Evolutionary conservation across 2,797 vertebrate genomes (phyloP).

Genomic region (Molossus molossus): DNA sequence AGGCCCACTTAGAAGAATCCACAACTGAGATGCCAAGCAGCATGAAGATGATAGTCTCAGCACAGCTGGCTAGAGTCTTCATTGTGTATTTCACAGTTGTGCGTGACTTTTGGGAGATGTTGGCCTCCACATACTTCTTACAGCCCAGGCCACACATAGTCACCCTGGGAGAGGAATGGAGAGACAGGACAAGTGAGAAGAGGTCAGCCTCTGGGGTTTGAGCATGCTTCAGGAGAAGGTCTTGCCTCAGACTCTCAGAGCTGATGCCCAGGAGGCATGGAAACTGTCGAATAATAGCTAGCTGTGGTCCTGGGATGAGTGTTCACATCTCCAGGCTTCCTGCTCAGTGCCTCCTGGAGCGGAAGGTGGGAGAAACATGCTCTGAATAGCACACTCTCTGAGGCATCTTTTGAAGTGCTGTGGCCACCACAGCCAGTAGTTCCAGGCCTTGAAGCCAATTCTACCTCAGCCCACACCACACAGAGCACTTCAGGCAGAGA

Average conservation of each 20-base stretch:
- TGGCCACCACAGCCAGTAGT: not conserved
- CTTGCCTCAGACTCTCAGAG: conserved; percentile 46
- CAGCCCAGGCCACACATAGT: conserved; percentile 98
- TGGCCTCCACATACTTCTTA: conserved; percentile 98
- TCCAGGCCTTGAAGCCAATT: not conserved
- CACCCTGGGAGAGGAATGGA: conserved; percentile 90
- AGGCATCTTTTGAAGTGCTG: conserved; percentile 21
- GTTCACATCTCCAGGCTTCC: not conserved
- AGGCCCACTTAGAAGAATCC: conserved; percentile 98
- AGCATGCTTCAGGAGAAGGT: not conserved
- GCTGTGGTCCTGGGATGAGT: not conserved
- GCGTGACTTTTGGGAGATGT: conserved; percentile 98
- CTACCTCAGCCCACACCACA: not conserved
- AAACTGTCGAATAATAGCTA: not conserved
- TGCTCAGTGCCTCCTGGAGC: not conserved
- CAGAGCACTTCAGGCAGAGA: not conserved
- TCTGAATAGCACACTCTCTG: conserved; percentile 24
- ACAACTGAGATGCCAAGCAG: conserved; percentile 97
- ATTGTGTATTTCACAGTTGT: conserved; percentile 98
- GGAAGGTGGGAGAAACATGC: not conserved
- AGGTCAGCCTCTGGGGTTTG: not conserved
- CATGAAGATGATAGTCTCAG: conserved; percentile 98
- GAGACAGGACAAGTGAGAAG: not conserved
- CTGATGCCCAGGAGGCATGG: not conserved
- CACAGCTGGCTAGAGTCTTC: conserved; percentile 98